A percentile compares a stretch with the other conserved stretches of the same genome.
Evolutionary conservation across 2,113 vertebrate species (phyloP).

Genomic region (Oryzias woworae): DNA sequence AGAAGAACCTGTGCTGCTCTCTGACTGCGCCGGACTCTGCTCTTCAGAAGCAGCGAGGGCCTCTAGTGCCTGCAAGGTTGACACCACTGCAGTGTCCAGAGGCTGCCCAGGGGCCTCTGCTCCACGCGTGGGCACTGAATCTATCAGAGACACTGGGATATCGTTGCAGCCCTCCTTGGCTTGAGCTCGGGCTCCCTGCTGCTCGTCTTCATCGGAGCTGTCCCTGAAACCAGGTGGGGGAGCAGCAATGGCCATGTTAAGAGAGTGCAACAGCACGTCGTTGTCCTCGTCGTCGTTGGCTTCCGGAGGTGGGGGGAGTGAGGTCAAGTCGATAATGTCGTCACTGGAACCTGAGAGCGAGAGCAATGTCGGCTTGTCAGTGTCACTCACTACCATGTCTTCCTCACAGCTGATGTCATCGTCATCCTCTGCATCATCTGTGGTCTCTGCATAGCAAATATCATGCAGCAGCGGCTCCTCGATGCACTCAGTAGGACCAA

Average conservation of each 20-base stretch:
- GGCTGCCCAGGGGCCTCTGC: constrained; percentile 83
- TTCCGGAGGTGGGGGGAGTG: constrained; percentile 96
- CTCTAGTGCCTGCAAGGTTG: constrained; percentile 92
- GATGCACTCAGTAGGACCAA: constrained; percentile 85
- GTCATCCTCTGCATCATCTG: constrained; percentile 94
- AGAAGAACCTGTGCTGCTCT: constrained; percentile 99
- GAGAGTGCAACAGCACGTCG: constrained; percentile 92
- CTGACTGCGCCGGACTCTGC: constrained; percentile 83
- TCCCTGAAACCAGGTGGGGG: constrained; percentile 97
- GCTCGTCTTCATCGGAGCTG: constrained; percentile 97
- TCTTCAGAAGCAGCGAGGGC: constrained; percentile 94
- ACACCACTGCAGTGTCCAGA: constrained; percentile 86
- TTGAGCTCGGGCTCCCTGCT: constrained; percentile 77
- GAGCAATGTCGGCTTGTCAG: constrained; percentile 86
- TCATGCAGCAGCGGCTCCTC: constrained; percentile 95
- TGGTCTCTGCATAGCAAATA: constrained; percentile 95
- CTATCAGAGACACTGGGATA: constrained; percentile 96
- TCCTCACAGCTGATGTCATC: constrained; percentile 98
- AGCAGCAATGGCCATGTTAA: constrained; percentile 97
- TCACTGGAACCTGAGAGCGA: constrained; percentile 94
- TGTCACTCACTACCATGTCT: constrained; percentile 87
- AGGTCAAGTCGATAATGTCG: constrained; percentile 97
- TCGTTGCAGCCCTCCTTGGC: constrained; percentile 79
- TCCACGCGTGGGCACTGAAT: constrained; percentile 87
- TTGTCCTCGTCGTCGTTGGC: constrained; percentile 90